phyloP scores from a whole-genome alignment of 2,113 vertebrate species.

The Platysternon megacephalum region DNA sequence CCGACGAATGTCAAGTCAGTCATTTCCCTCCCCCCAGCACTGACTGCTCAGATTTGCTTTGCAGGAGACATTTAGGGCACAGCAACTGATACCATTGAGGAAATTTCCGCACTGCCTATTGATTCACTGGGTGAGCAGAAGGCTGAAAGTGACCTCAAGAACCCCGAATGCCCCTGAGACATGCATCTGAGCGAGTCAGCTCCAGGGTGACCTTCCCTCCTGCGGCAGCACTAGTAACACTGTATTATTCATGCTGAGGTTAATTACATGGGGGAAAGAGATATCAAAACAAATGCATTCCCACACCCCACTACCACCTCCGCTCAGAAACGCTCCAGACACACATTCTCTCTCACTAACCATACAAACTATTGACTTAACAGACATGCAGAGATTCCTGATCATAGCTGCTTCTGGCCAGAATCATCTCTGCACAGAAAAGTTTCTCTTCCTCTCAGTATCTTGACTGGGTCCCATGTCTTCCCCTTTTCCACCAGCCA shows the following conservation, averaged over 20 bases:
- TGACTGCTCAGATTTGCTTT: not conserved
- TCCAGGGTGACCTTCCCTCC: not conserved
- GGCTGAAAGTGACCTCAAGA: constrained; percentile 12
- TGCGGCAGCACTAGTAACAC: not conserved
- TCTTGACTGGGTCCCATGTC: not conserved
- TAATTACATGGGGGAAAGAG: not conserved
- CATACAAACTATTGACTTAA: rapidly evolving
- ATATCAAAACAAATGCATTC: not conserved
- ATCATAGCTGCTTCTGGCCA: not conserved
- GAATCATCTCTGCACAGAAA: not conserved
- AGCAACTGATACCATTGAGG: not conserved
- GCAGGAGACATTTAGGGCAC: not conserved
- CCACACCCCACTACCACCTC: not conserved
- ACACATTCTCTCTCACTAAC: rapidly evolving
- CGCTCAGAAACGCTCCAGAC: rapidly evolving
- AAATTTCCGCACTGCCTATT: rapidly evolving
- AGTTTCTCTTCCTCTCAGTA: not conserved
- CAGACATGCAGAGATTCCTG: not conserved
- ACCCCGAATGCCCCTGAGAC: not conserved
- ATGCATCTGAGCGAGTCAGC: constrained; percentile 46
- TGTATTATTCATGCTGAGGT: not conserved
- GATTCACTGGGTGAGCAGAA: not conserved
- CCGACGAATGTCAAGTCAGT: not conserved
- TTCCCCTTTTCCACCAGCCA: not conserved
- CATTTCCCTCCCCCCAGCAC: not conserved